Percentiles rank a stretch among this genome's conserved stretches.
phyloP scores from a whole-genome alignment of 64 coral and sea anemone species.

The Dendronephthya gigantea region DNA sequence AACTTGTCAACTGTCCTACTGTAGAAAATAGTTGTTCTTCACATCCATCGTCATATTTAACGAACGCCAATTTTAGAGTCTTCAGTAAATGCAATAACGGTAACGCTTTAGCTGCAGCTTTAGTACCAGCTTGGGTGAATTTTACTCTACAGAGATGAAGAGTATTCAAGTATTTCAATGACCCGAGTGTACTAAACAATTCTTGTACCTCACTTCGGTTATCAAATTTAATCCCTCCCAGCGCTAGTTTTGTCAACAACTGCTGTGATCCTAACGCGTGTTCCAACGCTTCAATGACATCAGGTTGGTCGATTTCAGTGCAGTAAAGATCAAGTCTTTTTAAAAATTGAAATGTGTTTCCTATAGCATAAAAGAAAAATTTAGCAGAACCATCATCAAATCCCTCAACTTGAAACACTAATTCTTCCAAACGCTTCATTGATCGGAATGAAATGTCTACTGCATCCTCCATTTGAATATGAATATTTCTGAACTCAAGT shows the following conservation, averaged over 20 bases:
- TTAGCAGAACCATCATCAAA: neutral
- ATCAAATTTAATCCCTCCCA: neutral
- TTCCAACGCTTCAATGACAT: neutral
- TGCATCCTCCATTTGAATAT: neutral
- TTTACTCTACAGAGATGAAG: neutral
- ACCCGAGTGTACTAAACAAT: neutral
- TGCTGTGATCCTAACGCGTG: neutral
- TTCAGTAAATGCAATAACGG: neutral
- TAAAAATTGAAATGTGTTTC: neutral
- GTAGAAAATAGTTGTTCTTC: too few relatives aligned
- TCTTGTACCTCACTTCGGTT: neutral
- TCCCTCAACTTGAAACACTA: neutral
- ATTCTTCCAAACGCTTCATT: neutral
- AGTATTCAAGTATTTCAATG: neutral
- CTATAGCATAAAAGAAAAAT: neutral
- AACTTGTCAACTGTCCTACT: too few relatives aligned
- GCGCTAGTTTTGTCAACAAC: neutral
- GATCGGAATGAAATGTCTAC: neutral
- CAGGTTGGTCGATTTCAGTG: neutral
- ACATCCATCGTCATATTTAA: too few relatives aligned
- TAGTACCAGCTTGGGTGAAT: neutral
- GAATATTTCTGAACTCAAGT: neutral
- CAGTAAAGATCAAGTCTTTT: neutral
- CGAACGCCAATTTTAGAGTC: neutral
- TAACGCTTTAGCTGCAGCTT: neutral